These are phyloP conservation scores for Gymnoscopelus microlampas DNA, from an alignment of 2,797 vertebrate species.

Conservation along the genomic window DNA sequence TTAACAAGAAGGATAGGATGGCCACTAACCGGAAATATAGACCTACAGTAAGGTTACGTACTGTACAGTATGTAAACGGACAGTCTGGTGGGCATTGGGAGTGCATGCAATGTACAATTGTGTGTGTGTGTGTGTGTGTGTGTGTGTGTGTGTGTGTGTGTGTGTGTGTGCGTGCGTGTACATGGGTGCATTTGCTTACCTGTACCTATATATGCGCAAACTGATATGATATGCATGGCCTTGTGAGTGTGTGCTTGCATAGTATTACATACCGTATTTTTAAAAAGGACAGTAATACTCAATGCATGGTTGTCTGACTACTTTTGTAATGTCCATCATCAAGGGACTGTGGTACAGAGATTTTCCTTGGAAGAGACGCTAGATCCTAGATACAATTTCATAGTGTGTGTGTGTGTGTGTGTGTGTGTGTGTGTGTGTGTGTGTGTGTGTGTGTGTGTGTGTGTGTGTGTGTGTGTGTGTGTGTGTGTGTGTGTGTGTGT, in stretches of 20 bases:
- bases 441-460: slow-evolving; percentile 15
- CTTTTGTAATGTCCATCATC: background rate
- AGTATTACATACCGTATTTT: background rate
- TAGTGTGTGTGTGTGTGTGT: background rate
- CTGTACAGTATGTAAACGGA: slow-evolving; percentile 55
- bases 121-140: too few relatives aligned
- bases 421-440: slow-evolving; percentile 1
- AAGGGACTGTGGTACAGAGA: slow-evolving; percentile 1
- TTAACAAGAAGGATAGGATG: slow-evolving; percentile 79
- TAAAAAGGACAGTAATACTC: slow-evolving; percentile 8
- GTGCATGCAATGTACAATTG: slow-evolving; percentile 1
- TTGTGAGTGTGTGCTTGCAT: background rate
- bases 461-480: slow-evolving; percentile 10
- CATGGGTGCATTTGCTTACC: background rate
- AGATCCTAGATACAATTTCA: too few relatives aligned
- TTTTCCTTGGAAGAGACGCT: slow-evolving; percentile 11
- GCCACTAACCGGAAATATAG: slow-evolving; percentile 72
- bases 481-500: slow-evolving; percentile 10
- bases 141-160: background rate
- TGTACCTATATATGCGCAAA: background rate
- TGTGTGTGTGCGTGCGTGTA: background rate
- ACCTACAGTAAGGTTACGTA: slow-evolving; percentile 39
- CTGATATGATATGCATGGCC: too few relatives aligned
- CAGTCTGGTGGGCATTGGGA: background rate
- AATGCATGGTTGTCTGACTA: slow-evolving; percentile 14